phyloP scores from a whole-genome alignment of 2,888 invertebrate genomes.

The Acanthococcus lagerstroemiae region DNA sequence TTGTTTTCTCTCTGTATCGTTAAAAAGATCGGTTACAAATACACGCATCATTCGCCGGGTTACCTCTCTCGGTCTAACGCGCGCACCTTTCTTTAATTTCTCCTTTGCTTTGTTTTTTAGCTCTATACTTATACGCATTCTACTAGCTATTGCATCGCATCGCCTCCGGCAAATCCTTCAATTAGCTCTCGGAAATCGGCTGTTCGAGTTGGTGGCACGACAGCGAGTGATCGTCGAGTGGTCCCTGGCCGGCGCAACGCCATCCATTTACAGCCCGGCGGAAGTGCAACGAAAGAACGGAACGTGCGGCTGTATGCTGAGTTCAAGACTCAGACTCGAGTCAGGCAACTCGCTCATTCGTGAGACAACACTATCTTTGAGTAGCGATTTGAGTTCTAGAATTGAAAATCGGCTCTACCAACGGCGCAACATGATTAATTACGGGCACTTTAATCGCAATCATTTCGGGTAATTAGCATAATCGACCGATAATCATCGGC shows the following conservation, averaged over 20 bases:
- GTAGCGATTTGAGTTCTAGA: no score
- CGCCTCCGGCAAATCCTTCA: constrained; percentile 22
- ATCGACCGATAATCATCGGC: not conserved
- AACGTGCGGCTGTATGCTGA: no score
- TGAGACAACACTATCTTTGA: no score
- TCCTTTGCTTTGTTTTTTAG: constrained; percentile 7
- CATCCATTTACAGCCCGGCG: no score
- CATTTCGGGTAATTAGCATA: no score
- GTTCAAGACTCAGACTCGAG: no score
- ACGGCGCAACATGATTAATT: no score
- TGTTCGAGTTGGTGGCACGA: not conserved
- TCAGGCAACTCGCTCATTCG: no score
- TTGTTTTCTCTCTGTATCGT: constrained; percentile 8
- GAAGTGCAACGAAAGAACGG: no score
- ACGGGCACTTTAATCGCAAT: no score
- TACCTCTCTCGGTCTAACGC: constrained; percentile 9
- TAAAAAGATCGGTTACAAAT: constrained; percentile 24
- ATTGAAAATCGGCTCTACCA: no score
- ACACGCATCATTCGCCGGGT: constrained; percentile 16
- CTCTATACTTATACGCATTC: no score
- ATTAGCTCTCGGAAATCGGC: constrained; percentile 14
- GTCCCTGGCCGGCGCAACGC: constrained; percentile 9
- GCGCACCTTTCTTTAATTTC: constrained; percentile 14
- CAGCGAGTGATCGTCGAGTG: constrained; percentile 22
- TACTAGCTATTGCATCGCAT: not conserved